A percentile compares a stretch with the other conserved stretches of the same genome.
phyloP scores from a whole-genome alignment of 1,140 invertebrate genomes.

The Oncopodura yosiiana region DNA sequence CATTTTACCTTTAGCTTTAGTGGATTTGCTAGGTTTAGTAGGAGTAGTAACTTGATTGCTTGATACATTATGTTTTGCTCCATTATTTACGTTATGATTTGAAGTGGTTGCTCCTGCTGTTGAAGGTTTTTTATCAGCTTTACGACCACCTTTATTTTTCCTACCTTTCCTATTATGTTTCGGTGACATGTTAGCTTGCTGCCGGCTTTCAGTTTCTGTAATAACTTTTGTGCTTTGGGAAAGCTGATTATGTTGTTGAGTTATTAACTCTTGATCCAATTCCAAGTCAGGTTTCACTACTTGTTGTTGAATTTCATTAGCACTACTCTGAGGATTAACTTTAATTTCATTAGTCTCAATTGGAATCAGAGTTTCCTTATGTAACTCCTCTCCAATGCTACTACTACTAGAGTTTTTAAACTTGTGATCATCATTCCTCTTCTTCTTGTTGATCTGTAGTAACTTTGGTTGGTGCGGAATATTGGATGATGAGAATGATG shows the following conservation, averaged over 20 bases:
- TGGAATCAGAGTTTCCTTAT: slow-evolving; percentile 13
- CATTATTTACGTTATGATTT: background rate
- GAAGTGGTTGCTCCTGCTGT: background rate
- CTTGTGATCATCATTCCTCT: background rate
- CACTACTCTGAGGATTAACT: background rate
- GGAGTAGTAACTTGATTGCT: background rate
- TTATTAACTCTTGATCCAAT: too few relatives aligned
- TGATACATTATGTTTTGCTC: background rate
- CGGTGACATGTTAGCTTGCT: background rate
- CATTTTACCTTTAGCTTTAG: background rate
- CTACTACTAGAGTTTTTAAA: too few relatives aligned
- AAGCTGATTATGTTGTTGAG: background rate
- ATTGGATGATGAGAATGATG: slow-evolving; percentile 5
- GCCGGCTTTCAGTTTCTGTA: background rate
- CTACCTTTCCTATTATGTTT: slow-evolving; percentile 11
- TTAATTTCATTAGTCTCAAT: slow-evolving; percentile 1
- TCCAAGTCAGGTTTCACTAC: too few relatives aligned
- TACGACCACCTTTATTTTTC: slow-evolving; percentile 7
- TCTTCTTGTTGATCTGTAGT: background rate
- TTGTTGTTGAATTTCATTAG: slow-evolving; percentile 4
- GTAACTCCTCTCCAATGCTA: too few relatives aligned
- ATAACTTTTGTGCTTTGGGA: background rate
- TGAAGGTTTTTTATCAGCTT: slow-evolving; percentile 6
- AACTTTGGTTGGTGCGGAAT: background rate
- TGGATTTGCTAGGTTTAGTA: background rate